Evolutionary conservation across 2,797 vertebrate genomes (phyloP), one percentile per base, ranked within the genome.

Genomic region (Gephyroberyx darwinii): DNA sequence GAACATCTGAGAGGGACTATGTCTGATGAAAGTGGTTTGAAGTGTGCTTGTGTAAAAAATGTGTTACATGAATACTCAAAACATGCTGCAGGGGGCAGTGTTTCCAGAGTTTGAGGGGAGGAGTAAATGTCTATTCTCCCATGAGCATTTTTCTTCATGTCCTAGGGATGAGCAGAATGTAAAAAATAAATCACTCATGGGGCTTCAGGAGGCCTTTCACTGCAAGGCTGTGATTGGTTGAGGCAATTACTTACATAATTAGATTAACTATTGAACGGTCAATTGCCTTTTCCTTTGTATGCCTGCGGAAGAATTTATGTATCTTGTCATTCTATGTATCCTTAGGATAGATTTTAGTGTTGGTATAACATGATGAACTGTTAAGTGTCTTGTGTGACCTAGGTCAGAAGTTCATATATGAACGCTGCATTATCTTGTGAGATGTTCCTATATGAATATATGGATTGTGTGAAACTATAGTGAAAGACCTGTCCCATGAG

Each of bases 81-180:
- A 16, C 43, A 75, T 66, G 71, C 91, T 91, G 84, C 82, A 92
- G 91, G 82, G 90, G 91, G 91, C 86, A 88, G 78, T 75, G 75
- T 90, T 86, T 66, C 43, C 48, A 80, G 60, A 20, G 7, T 77
- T 75, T 65, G 7, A 48, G 52, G 41, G 41, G 41, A 43, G n/a
- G 39, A 31, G 26, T 39, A 2, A 16, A 37, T 8, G 39, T 26
- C 39, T 26, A 17, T n/a, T 14, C 37, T 10, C 5, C 9, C 7
- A 43, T 6, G 2, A n/a, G 17, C 31, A 37, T 20, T 12, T 57
- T 37, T 57, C n/a, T 45, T 43, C 33, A 55, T 7, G 26, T 26
- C 26, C 2, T 26, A 26, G 26, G 30, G 17, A 61, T 37, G 3
- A 8, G 43, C 9, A 48, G 26, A 47, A 31, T 47, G n/a, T 14